Base-by-base conservation (phyloP, 2,888 invertebrate genomes). In the Plusia festucae region DNA sequence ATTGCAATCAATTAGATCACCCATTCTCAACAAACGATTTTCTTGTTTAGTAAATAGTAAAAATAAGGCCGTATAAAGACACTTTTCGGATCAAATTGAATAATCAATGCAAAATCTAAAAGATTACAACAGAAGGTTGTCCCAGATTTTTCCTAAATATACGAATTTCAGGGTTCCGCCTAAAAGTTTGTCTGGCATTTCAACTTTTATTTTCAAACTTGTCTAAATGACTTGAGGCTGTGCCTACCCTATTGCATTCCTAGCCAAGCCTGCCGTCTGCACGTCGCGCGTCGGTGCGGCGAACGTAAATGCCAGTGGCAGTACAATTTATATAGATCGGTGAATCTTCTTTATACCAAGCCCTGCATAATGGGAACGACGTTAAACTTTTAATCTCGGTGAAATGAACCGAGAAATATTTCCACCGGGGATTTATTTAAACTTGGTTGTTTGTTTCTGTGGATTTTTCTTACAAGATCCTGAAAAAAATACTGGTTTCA, bases 201-300 rank as follows among this genome's bases (percentile, higher is more conserved):
- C 20, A 20, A 49, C 7, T n/a, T 52, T 24, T n/a, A 52, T 22
- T 24, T 6, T n/a, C 11, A 5, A 51, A 2, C 20, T 11, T 52
- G 15, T 44, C 18, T 18, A 53, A 63, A 44, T 57, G 32, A 53
- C 57, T 49, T n/a, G 20, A 49, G 46, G 18, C 34, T 52, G 13
- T 15, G 20, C 22, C 22, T 32, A 22, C 24, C 27, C 16, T 62
- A 76, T 75, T 76, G 56, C 72, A 76, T 76, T 71, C 76, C 32
- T 24, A 52, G 34, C 18, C 53, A 7, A n/a, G 16, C 20, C 11
- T 34, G 34, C 51, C 27, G 40, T 53, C 51, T 55, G 49, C 66
- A 61, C 53, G 73, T 61, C 58, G 44, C 58, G 44, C 18, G n/a
- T 20, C 56, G 73, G 56, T 53, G 44, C 18, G 18, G 18, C 53